Evolutionary conservation across 1,140 invertebrate species (phyloP).

Genomic region (Spodoptera frugiperda): DNA sequence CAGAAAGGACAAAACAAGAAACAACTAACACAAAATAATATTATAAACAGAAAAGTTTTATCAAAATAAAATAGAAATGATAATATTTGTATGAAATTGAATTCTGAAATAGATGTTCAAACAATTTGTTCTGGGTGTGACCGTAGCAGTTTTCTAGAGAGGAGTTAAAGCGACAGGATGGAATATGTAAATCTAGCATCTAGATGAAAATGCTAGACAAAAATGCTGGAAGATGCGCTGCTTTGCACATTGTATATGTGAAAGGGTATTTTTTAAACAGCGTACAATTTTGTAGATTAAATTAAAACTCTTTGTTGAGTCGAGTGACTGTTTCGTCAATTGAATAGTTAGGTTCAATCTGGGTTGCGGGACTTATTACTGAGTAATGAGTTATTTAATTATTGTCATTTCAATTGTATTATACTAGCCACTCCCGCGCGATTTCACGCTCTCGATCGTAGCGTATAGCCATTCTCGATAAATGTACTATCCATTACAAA

Average conservation of each 20-base stretch:
- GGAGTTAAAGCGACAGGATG: neutral
- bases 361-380: no score
- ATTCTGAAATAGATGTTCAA: constrained; percentile 9
- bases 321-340: neutral
- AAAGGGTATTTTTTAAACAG: constrained; percentile 15
- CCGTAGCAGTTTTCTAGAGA: constrained; percentile 3
- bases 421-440: no score
- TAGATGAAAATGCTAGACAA: constrained; percentile 25
- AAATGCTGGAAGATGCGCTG: neutral
- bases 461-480: no score
- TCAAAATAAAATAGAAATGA: no score
- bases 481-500: no score
- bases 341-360: no score
- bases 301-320: neutral
- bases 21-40: neutral
- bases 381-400: no score
- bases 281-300: constrained; percentile 5
- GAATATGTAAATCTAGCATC: constrained; percentile 30
- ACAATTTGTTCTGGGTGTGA: constrained; percentile 3
- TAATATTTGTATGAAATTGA: constrained; percentile 17
- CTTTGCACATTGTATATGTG: constrained; percentile 13
- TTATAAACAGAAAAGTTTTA: neutral
- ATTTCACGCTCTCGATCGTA: no score
- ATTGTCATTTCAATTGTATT: no score
- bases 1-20: no score